Conservation (phyloP, 2,888 invertebrate genomes). For the Protodeltote pygarga region DNA sequence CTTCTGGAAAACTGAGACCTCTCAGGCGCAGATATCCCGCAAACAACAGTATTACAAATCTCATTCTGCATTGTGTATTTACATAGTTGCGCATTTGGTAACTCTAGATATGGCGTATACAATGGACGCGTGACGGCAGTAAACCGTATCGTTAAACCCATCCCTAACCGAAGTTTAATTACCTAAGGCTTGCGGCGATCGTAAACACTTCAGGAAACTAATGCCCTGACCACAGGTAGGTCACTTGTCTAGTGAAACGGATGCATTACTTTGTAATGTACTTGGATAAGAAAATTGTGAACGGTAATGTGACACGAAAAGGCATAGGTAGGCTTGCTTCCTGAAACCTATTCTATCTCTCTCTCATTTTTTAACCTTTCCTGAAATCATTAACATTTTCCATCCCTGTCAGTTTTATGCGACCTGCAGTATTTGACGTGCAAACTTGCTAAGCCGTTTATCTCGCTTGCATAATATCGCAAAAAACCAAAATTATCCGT, state of each 20-base stretch:
- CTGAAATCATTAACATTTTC: too few species aligned
- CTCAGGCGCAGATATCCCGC: too few species aligned
- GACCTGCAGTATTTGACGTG: too few species aligned
- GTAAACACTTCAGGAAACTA: conserved; percentile 78
- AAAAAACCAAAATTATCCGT: too few species aligned
- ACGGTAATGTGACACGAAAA: background rate
- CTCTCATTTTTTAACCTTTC: too few species aligned
- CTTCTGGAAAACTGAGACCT: too few species aligned
- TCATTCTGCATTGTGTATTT: conserved; percentile 48
- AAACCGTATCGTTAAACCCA: conserved; percentile 70
- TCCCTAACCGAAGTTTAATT: conserved; percentile 78
- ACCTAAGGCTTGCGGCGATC: conserved; percentile 68
- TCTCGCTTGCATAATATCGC: too few species aligned
- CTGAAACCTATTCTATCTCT: background rate
- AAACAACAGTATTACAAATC: conserved; percentile 31
- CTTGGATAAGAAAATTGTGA: conserved; percentile 13
- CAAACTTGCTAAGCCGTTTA: too few species aligned
- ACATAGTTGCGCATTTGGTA: conserved; percentile 68
- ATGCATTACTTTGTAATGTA: conserved; percentile 48
- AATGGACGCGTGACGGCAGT: conserved; percentile 71
- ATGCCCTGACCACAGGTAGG: conserved; percentile 79
- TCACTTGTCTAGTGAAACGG: conserved; percentile 60
- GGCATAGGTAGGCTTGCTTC: background rate
- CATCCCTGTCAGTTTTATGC: too few species aligned
- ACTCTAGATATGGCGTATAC: conserved; percentile 56